Conservation (phyloP, 2,888 invertebrate genomes). For the Synanthedon formicaeformis region DNA sequence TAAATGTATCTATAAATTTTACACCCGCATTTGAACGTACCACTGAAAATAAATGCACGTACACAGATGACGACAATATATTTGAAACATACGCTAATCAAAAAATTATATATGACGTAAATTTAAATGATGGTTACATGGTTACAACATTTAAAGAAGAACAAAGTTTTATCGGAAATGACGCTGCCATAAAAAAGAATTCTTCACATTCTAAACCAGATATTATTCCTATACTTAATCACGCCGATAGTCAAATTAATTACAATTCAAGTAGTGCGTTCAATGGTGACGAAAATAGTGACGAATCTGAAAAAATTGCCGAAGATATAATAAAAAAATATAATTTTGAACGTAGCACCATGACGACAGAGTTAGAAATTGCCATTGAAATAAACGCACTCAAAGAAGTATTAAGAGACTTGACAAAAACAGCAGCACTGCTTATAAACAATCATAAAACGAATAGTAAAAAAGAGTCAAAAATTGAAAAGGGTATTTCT, state of each 20-base stretch:
- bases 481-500: slow-evolving; percentile 2
- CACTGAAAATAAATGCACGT: neutral
- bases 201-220: slow-evolving; percentile 13
- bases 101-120: too few species aligned
- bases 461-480: slow-evolving; percentile 9
- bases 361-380: slow-evolving; percentile 23
- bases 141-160: too few species aligned
- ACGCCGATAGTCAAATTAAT: slow-evolving; percentile 32
- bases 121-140: too few species aligned
- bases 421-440: slow-evolving; percentile 30
- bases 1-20: slow-evolving; percentile 40
- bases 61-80: neutral
- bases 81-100: too few species aligned
- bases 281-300: slow-evolving; percentile 9
- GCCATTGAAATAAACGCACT: slow-evolving; percentile 37
- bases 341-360: slow-evolving; percentile 11
- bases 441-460: slow-evolving; percentile 24
- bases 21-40: neutral
- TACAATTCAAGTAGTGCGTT: slow-evolving; percentile 19
- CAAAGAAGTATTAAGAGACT: slow-evolving; percentile 31
- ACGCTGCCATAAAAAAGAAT: neutral
- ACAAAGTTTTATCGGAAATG: neutral
- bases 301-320: slow-evolving; percentile 3
- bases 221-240: slow-evolving; percentile 40
- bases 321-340: slow-evolving; percentile 1